These are phyloP conservation scores for Chroicocephalus ridibundus DNA, from an alignment of 2,113 vertebrate genomes.

Conservation along the genomic window DNA sequence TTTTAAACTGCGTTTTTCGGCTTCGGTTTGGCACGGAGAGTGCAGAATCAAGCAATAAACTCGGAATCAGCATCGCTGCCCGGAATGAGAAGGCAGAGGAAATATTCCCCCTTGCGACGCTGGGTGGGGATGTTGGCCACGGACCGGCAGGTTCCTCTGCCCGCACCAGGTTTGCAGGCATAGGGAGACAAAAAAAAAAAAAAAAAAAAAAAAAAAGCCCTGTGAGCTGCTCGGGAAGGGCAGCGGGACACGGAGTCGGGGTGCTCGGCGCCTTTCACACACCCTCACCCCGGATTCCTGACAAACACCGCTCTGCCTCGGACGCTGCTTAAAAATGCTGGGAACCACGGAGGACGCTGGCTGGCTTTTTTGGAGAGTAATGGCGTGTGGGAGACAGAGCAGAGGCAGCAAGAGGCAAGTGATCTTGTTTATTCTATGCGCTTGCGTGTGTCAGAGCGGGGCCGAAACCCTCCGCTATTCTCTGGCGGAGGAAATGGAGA, in stretches of 20 bases:
- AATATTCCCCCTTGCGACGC: background rate
- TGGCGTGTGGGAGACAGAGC: background rate
- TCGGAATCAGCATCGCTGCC: background rate
- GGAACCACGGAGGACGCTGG: accelerated
- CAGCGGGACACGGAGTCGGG: background rate
- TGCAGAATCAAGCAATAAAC: accelerated
- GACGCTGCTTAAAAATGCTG: background rate
- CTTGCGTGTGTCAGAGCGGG: constrained; percentile 7
- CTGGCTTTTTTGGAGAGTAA: background rate
- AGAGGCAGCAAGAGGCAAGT: constrained; percentile 56
- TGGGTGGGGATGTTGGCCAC: constrained; percentile 34
- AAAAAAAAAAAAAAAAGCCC: background rate
- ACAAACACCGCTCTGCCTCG: background rate
- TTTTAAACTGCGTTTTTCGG: accelerated
- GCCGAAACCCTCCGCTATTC: constrained; percentile 75
- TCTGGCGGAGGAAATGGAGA: constrained; percentile 79
- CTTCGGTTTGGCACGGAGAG: background rate
- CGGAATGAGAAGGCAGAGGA: background rate
- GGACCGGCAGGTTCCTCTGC: background rate
- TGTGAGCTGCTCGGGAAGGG: background rate
- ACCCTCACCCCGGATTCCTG: background rate
- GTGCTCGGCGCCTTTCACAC: background rate
- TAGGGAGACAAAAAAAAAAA: background rate
- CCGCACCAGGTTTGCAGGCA: background rate
- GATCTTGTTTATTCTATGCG: constrained; percentile 65